These are phyloP conservation scores for Erinaceus europaeus DNA, from an alignment of 2,113 vertebrate species.

Conservation along the genomic window DNA sequence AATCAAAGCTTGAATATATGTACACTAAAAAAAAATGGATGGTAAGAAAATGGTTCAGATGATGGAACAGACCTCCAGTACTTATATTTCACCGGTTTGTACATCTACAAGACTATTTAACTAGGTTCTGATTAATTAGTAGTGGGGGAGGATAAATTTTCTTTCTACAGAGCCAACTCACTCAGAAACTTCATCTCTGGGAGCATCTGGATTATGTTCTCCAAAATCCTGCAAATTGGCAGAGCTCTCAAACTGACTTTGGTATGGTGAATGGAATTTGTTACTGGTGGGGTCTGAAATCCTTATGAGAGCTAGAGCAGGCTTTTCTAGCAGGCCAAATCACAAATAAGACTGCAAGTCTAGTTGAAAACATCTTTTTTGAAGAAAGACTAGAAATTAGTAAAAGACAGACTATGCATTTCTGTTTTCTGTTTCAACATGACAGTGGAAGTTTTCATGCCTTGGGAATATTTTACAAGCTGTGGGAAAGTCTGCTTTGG, in stretches of 20 bases:
- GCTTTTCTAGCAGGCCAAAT: neutral
- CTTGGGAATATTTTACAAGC: neutral
- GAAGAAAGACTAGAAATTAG: neutral
- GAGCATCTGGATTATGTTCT: neutral
- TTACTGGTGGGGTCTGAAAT: neutral
- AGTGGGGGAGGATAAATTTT: neutral
- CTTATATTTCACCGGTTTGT: neutral
- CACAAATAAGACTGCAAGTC: neutral
- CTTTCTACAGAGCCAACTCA: neutral
- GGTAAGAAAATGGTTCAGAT: neutral
- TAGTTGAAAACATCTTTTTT: neutral
- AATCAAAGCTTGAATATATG: neutral
- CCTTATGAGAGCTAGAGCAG: neutral
- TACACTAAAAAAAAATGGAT: neutral
- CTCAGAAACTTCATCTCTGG: neutral
- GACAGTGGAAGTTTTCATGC: neutral
- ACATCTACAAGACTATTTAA: neutral
- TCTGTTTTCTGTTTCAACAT: neutral
- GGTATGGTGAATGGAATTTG: neutral
- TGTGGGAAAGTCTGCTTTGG: neutral
- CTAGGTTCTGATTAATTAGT: neutral
- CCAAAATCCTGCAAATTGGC: neutral
- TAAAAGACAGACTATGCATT: neutral
- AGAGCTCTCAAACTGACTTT: neutral
- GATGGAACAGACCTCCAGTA: neutral